Evolutionary conservation across 2,888 invertebrate species (phyloP).

Genomic region (Dusona sp.): DNA sequence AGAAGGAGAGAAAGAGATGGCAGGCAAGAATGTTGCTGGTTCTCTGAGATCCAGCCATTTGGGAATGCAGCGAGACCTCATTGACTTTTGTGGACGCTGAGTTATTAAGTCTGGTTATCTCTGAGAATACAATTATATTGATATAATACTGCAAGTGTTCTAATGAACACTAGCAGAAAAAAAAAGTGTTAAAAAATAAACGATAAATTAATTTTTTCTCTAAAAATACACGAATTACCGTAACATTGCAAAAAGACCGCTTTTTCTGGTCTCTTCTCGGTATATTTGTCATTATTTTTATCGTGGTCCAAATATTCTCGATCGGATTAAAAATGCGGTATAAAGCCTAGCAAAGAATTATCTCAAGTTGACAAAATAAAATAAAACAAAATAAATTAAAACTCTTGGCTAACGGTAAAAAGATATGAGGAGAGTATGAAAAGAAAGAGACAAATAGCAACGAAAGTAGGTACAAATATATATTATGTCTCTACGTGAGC

Average conservation of each 20-base stretch:
- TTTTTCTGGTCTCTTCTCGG: background rate
- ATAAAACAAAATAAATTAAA: no score
- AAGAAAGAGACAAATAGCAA: constrained; percentile 14
- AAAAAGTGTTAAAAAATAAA: background rate
- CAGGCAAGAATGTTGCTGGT: constrained; percentile 11
- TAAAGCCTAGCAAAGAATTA: background rate
- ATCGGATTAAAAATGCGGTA: background rate
- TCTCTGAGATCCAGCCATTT: constrained; percentile 75
- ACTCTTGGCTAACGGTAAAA: background rate
- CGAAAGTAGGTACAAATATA: constrained; percentile 15
- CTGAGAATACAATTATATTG: background rate
- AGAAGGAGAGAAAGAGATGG: constrained; percentile 17
- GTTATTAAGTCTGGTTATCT: constrained; percentile 20
- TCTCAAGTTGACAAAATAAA: background rate
- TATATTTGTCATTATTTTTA: background rate
- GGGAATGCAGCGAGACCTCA: constrained; percentile 73
- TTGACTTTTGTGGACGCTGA: constrained; percentile 43
- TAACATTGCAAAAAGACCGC: background rate
- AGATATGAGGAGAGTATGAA: background rate
- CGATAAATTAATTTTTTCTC: background rate
- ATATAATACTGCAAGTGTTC: no score
- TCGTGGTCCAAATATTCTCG: background rate
- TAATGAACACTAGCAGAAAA: background rate
- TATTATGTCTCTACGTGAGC: background rate
- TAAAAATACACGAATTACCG: background rate